These are phyloP conservation scores for Apantesis nais DNA, from an alignment of 2,888 invertebrate species.

Conservation along the genomic window DNA sequence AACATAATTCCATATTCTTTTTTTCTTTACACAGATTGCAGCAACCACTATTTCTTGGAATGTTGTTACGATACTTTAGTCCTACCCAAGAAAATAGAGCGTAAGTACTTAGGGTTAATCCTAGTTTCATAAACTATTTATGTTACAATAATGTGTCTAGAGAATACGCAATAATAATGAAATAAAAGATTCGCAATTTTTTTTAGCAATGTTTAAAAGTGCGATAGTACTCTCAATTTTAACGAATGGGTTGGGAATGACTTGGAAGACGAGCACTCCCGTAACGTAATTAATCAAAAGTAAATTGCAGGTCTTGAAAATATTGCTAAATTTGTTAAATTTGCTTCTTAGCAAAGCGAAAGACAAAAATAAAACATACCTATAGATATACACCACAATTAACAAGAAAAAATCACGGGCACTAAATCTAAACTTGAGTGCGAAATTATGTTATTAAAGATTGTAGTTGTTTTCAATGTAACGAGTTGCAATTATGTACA, in stretches of 20 bases:
- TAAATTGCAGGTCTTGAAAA: no score
- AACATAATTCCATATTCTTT: no score
- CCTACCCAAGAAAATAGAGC: conserved; percentile 64
- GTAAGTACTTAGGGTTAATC: conserved; percentile 56
- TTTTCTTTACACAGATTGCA: conserved; percentile 82
- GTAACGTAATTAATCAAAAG: no score
- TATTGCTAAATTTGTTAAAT: no score
- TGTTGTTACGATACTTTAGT: conserved; percentile 86
- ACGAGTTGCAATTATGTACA: not conserved
- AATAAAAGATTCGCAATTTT: not conserved
- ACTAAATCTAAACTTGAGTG: no score
- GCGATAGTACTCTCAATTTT: not conserved
- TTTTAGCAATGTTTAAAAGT: not conserved
- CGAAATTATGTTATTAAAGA: not conserved
- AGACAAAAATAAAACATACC: no score
- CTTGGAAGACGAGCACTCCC: no score
- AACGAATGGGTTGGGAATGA: no score
- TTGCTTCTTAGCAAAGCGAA: no score
- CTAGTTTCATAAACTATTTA: not conserved
- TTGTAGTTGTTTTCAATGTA: not conserved
- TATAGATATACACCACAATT: no score
- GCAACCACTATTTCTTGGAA: conserved; percentile 88
- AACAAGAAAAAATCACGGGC: no score
- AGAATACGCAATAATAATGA: not conserved
- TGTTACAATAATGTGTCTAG: not conserved